These are phyloP conservation scores for Phanerotoma sp. DNA, from an alignment of 2,888 invertebrate genomes.

Conservation along the genomic window DNA sequence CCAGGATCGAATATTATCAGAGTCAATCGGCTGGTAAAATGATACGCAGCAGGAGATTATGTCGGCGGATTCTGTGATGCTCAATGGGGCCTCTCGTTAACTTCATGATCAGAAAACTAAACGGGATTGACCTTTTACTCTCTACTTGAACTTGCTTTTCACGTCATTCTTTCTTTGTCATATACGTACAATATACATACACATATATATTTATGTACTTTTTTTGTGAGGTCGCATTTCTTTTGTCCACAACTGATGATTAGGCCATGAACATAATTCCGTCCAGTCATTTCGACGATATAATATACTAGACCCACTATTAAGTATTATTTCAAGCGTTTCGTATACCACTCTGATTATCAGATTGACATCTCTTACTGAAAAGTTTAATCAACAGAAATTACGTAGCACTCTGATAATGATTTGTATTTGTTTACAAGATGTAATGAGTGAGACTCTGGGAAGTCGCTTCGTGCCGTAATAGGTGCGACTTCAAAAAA, in stretches of 20 bases:
- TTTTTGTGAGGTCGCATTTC: constrained; percentile 8
- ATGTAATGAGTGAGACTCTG: too few relatives aligned
- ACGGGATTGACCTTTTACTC: constrained; percentile 36
- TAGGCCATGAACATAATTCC: constrained; percentile 12
- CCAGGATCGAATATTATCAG: constrained; percentile 35
- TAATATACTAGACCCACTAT: not conserved
- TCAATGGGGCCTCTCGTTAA: constrained; percentile 50
- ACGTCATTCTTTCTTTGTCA: constrained; percentile 8
- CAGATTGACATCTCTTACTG: not conserved
- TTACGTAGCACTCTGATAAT: too few relatives aligned
- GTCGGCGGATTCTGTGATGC: constrained; percentile 47
- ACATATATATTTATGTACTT: constrained; percentile 15
- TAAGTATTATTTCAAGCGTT: not conserved
- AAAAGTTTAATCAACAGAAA: not conserved
- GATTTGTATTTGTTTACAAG: too few relatives aligned
- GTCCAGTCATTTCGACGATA: constrained; percentile 4
- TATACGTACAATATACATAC: too few relatives aligned
- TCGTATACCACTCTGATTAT: too few relatives aligned
- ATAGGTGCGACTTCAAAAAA: too few relatives aligned
- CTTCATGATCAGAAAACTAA: constrained; percentile 43
- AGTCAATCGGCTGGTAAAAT: constrained; percentile 42
- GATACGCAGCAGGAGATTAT: constrained; percentile 48
- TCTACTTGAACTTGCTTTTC: constrained; percentile 32
- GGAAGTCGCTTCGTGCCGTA: too few relatives aligned
- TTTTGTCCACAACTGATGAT: constrained; percentile 24